phyloP scores from a whole-genome alignment of 2,113 vertebrate genomes.

The Passer domesticus region DNA sequence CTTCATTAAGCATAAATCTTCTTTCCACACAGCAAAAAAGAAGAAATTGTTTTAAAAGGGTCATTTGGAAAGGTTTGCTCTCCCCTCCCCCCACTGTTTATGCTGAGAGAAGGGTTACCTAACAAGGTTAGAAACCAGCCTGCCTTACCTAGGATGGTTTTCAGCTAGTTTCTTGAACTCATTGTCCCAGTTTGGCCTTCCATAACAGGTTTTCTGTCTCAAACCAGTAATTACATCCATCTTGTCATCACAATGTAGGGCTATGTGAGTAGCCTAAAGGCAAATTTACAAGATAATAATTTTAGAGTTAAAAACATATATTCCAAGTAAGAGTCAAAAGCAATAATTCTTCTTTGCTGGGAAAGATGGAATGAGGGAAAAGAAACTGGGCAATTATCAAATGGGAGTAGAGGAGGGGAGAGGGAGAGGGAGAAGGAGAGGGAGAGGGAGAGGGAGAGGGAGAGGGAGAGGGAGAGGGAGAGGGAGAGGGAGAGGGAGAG shows the following conservation, averaged over 20 bases:
- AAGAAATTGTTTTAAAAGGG: slow-evolving; percentile 75
- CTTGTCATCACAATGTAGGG: slow-evolving; percentile 76
- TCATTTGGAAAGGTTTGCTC: slow-evolving; percentile 63
- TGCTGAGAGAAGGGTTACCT: slow-evolving; percentile 26
- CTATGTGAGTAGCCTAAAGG: slow-evolving; percentile 79
- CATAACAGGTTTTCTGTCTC: slow-evolving; percentile 80
- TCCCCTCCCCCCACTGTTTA: slow-evolving; percentile 33
- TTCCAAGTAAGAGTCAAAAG: background rate
- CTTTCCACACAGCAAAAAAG: slow-evolving; percentile 72
- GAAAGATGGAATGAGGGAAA: background rate
- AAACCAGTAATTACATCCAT: slow-evolving; percentile 80
- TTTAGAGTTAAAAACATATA: background rate
- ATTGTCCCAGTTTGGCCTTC: slow-evolving; percentile 81
- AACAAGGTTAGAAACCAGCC: slow-evolving; percentile 20
- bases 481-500: too few species aligned
- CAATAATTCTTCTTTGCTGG: background rate
- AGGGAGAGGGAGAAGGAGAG: too few species aligned
- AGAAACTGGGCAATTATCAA: background rate
- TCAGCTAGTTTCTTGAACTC: slow-evolving; percentile 79
- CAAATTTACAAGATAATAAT: slow-evolving; percentile 28
- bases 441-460: too few species aligned
- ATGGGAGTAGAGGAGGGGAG: background rate
- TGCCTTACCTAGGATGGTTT: slow-evolving; percentile 77
- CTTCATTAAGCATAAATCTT: slow-evolving; percentile 81
- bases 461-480: too few species aligned